These are phyloP conservation scores for Stigmatopora argus DNA, from an alignment of 2,113 vertebrate species.

Conservation along the genomic window DNA sequence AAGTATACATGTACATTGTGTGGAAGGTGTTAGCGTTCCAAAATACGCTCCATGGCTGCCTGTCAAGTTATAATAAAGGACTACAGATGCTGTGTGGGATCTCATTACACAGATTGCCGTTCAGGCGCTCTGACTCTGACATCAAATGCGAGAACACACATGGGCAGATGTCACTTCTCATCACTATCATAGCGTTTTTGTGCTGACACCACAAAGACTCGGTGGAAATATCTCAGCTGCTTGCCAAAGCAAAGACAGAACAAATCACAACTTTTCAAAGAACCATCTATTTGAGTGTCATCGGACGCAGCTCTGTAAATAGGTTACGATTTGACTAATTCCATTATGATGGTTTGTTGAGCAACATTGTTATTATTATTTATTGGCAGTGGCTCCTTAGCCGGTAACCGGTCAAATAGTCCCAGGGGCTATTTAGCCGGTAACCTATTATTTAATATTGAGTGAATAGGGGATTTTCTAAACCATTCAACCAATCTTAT, in stretches of 20 bases:
- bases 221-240: conserved; percentile 1
- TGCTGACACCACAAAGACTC: conserved; percentile 24
- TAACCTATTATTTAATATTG: no score
- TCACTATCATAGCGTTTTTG: conserved; percentile 20
- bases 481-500: no score
- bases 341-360: neutral
- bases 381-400: no score
- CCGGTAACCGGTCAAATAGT: no score
- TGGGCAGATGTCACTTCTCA: conserved; percentile 11
- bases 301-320: neutral
- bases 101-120: conserved; percentile 48
- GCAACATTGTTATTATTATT: no score
- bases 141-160: conserved; percentile 35
- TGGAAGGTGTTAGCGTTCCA: conserved; percentile 6
- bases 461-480: no score
- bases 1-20: neutral
- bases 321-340: neutral
- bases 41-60: conserved; percentile 28
- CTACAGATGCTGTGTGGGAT: conserved; percentile 46
- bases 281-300: neutral
- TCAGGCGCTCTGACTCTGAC: conserved; percentile 30
- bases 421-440: no score
- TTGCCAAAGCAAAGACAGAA: conserved; percentile 9
- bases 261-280: neutral
- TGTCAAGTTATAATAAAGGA: conserved; percentile 26